A percentile compares a stretch with the other conserved stretches of the same genome.
Conservation (phyloP, 1,140 invertebrate genomes). For the Olivierus martensii region DNA sequence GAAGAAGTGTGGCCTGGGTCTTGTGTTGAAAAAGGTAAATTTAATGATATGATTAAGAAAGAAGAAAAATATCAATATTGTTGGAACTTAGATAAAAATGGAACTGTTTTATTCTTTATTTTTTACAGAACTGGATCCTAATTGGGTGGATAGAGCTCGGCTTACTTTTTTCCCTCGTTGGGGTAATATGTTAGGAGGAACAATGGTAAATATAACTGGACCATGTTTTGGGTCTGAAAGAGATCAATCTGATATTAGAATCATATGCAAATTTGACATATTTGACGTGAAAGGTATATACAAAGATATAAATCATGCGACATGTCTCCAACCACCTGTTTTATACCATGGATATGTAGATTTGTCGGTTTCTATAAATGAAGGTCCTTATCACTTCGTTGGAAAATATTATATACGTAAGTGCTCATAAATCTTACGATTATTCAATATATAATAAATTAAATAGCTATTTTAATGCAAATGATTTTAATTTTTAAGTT, state of each 20-base stretch:
- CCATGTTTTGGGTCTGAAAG: slow-evolving; percentile 51
- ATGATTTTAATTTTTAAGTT: too few species aligned
- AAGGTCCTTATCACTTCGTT: slow-evolving; percentile 73
- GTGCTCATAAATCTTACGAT: too few species aligned
- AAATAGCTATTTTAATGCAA: too few species aligned
- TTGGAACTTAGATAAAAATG: too few species aligned
- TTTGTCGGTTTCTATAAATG: slow-evolving; percentile 65
- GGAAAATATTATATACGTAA: slow-evolving; percentile 81
- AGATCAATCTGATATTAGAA: slow-evolving; percentile 40
- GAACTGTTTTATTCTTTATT: neutral
- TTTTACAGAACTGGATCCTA: slow-evolving; percentile 20
- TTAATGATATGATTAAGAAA: too few species aligned
- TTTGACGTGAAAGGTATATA: slow-evolving; percentile 25
- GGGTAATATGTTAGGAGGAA: slow-evolving; percentile 89
- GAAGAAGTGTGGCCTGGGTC: slow-evolving; percentile 84
- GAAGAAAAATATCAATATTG: too few species aligned
- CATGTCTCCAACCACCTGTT: slow-evolving; percentile 77
- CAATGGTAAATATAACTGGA: slow-evolving; percentile 86
- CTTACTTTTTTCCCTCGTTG: slow-evolving; percentile 81
- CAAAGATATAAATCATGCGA: slow-evolving; percentile 50
- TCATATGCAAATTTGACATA: slow-evolving; percentile 48
- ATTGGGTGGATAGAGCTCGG: slow-evolving; percentile 36
- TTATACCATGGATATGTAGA: slow-evolving; percentile 80
- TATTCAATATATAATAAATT: too few species aligned
- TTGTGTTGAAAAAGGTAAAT: slow-evolving; percentile 39